Evolutionary conservation across 92 coral and sea anemone genomes (phyloP).

Genomic region (Actinostola sp.): DNA sequence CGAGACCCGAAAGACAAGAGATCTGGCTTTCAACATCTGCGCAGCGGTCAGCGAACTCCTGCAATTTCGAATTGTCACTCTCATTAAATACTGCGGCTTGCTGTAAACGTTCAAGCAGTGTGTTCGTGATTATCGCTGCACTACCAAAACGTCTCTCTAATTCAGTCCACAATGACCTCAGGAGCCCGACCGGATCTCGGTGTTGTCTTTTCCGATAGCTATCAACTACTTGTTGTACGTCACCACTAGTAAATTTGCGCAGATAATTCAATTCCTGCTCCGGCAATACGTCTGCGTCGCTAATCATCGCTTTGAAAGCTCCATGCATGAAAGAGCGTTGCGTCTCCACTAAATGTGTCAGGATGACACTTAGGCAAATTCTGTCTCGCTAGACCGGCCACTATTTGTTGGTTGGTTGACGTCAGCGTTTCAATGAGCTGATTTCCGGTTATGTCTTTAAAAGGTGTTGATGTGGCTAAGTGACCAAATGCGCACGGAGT

Average conservation of each 20-base stretch:
- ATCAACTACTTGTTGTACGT: conserved; percentile 44
- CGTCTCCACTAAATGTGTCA: too few relatives aligned
- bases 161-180: conserved; percentile 31
- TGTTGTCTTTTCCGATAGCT: conserved; percentile 41
- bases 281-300: too few relatives aligned
- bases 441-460: too few relatives aligned
- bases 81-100: conserved; percentile 29
- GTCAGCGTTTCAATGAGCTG: too few relatives aligned
- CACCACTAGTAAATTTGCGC: too few relatives aligned
- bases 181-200: conserved; percentile 12
- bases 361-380: conserved; percentile 23
- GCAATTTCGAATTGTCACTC: conserved; percentile 17
- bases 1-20: conserved; percentile 51
- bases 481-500: too few relatives aligned
- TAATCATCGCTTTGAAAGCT: conserved; percentile 51
- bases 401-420: conserved; percentile 20
- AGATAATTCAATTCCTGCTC: too few relatives aligned
- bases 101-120: conserved; percentile 25
- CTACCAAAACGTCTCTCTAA: conserved; percentile 50
- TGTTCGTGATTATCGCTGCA: conserved; percentile 26
- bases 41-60: conserved; percentile 45
- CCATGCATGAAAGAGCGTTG: conserved; percentile 53
- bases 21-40: too few relatives aligned
- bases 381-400: conserved; percentile 35
- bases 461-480: too few relatives aligned